Evolutionary conservation across 2,113 vertebrate species (phyloP).

Genomic region (Vanacampus margaritifer): DNA sequence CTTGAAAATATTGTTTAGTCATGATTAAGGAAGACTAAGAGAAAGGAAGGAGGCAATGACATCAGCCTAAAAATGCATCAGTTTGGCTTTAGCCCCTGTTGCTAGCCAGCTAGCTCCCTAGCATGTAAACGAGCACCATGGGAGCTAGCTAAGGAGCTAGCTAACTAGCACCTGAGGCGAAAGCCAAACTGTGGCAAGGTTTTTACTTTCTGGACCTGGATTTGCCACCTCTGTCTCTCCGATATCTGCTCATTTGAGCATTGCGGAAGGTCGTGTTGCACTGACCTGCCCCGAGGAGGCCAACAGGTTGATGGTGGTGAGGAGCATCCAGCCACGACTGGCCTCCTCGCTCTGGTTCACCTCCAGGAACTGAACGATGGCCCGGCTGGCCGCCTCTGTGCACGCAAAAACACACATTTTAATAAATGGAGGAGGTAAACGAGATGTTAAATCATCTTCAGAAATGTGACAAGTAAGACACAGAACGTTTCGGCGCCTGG

Average conservation of each 20-base stretch:
- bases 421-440: neutral
- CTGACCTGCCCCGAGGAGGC: conserved; percentile 96
- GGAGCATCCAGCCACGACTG: conserved; percentile 98
- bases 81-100: too few relatives aligned
- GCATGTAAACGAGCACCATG: too few relatives aligned
- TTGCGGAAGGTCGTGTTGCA: neutral
- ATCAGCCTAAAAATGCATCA: neutral
- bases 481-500: too few relatives aligned
- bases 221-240: too few relatives aligned
- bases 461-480: neutral
- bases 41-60: neutral
- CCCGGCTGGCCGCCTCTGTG: conserved; percentile 94
- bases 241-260: too few relatives aligned
- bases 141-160: too few relatives aligned
- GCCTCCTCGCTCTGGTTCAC: conserved; percentile 98
- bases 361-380: conserved; percentile 97
- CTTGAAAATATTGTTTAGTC: neutral
- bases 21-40: neutral
- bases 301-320: conserved; percentile 96
- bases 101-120: too few relatives aligned
- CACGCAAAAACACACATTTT: conserved; percentile 6
- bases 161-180: too few relatives aligned
- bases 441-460: neutral
- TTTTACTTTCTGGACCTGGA: too few relatives aligned
- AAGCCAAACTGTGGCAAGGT: too few relatives aligned